phyloP scores from a whole-genome alignment of 2,113 vertebrate genomes.

The Sardina pilchardus region DNA sequence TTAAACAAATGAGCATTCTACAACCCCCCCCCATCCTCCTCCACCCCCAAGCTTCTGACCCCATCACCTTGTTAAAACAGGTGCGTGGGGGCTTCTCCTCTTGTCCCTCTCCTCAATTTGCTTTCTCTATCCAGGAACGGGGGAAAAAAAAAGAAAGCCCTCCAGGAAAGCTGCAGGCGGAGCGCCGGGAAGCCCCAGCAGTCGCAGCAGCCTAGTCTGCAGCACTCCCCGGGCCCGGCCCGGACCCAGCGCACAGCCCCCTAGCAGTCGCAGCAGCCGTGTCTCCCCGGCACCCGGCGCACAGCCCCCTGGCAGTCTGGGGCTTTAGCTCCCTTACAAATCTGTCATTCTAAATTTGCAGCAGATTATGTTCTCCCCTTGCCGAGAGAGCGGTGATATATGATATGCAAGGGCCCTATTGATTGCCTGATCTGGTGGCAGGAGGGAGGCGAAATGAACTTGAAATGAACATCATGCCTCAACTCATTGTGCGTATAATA shows the following conservation, averaged over 20 bases:
- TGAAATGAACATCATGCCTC: constrained; percentile 99
- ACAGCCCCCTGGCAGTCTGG: constrained; percentile 36
- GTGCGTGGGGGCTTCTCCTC: constrained; percentile 32
- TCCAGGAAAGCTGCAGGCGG: constrained; percentile 13
- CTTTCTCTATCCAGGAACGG: constrained; percentile 49
- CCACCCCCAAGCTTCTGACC: constrained; percentile 66
- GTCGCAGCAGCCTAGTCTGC: constrained; percentile 49
- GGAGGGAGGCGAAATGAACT: constrained; percentile 99
- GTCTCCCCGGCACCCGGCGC: constrained; percentile 44
- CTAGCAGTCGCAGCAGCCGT: constrained; percentile 52
- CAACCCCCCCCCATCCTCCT: constrained; percentile 49
- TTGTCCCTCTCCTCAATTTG: constrained; percentile 26
- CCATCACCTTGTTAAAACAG: constrained; percentile 59
- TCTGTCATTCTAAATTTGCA: constrained; percentile 99
- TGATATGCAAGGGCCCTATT: constrained; percentile 99
- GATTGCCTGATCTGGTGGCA: constrained; percentile 99
- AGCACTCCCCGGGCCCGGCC: constrained; percentile 42
- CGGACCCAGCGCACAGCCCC: constrained; percentile 47
- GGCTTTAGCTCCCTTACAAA: constrained; percentile 81
- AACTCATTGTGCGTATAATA: constrained; percentile 99
- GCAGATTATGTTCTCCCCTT: constrained; percentile 99
- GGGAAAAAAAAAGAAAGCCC: no score
- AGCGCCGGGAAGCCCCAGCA: no score
- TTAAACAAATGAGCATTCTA: constrained; percentile 74
- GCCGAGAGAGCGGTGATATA: constrained; percentile 94